These are phyloP conservation scores for Orestias chungarensis DNA, from an alignment of 2,797 vertebrate species.

Conservation along the genomic window DNA sequence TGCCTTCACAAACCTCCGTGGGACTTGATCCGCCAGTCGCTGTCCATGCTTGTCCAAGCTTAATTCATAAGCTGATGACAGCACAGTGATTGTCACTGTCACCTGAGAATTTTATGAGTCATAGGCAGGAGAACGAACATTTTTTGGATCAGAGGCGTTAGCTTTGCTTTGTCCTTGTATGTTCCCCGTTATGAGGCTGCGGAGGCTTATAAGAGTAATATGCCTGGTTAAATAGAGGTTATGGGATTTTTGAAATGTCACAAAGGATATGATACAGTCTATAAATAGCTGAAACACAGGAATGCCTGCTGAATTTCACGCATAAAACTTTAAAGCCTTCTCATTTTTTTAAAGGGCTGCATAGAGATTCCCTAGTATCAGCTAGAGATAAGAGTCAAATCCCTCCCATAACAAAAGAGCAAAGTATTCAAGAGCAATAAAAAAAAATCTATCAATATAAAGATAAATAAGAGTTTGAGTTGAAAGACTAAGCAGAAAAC, in stretches of 20 bases:
- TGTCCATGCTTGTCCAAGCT: constrained; percentile 53
- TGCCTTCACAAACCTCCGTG: constrained; percentile 59
- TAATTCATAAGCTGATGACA: constrained; percentile 74
- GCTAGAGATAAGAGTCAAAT: neutral
- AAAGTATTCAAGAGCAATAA: neutral
- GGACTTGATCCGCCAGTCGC: constrained; percentile 53
- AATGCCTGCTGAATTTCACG: constrained; percentile 33
- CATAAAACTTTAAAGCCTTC: constrained; percentile 6
- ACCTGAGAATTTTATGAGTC: constrained; percentile 71
- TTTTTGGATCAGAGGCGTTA: constrained; percentile 50
- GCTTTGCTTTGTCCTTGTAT: constrained; percentile 36
- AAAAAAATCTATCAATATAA: too few species aligned
- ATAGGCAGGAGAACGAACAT: constrained; percentile 51
- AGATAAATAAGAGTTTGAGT: too few species aligned
- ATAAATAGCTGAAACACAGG: constrained; percentile 14
- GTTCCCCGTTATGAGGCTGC: constrained; percentile 32
- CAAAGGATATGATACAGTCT: constrained; percentile 31
- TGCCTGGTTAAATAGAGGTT: constrained; percentile 49
- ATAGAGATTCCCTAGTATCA: neutral
- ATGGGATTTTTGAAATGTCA: constrained; percentile 54
- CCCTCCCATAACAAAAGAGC: neutral
- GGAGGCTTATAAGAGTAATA: constrained; percentile 49
- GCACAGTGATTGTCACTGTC: constrained; percentile 67
- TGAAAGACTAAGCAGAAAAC: neutral
- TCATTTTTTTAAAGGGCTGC: neutral